Evolutionary conservation across 2,113 vertebrate species (phyloP), one percentile per base, ranked within the genome.

Genomic region (Cyanoliseus patagonus): DNA sequence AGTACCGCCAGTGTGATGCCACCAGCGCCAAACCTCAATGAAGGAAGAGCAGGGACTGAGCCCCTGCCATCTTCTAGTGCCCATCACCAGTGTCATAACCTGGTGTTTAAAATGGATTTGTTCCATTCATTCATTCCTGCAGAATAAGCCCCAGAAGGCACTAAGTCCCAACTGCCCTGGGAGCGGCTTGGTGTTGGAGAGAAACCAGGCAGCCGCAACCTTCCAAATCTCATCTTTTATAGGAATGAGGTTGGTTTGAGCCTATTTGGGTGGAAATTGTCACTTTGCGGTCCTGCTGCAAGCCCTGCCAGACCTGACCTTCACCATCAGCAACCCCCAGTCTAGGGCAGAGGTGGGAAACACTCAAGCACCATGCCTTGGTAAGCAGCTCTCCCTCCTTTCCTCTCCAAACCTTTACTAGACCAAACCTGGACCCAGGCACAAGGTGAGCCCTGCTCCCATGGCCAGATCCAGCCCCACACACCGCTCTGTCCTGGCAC

Each of bases 261-360:
- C 19, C 59, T 15, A 20, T n/a, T 81, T 66, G 37, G 52, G 64
- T 28, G 20, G 37, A 62, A 89, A 77, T 52, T 23, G 33, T 55
- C 41, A 25, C 69, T 81, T 2, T 35, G 25, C 7, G 42, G 37
- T 42, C 69, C 39, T 3, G 3, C 35, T 9, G 10, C 0, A 5
- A 92, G 31, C 64, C 24, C 62, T 66, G 61, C 22, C 5, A 3
- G 10, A 64, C 31, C 55, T 20, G 57, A 75, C 18, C 46, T 28
- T 72, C n/a, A 2, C 13, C 15, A 61, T 24, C 42, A 51, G 39
- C 2, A 16, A 7, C 12, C 4, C 0, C 18, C 2, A 1, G 31
- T 7, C 30, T 64, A 49, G 46, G 41, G 72, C 1, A 3, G 49
- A 75, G 17, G 6, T 46, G 31, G 74, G 28, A 80, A 69, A 72